Evolutionary conservation across 2,888 invertebrate genomes (phyloP), one percentile per base, ranked within the genome.

Genomic region (Metopia argyrocephala): DNA sequence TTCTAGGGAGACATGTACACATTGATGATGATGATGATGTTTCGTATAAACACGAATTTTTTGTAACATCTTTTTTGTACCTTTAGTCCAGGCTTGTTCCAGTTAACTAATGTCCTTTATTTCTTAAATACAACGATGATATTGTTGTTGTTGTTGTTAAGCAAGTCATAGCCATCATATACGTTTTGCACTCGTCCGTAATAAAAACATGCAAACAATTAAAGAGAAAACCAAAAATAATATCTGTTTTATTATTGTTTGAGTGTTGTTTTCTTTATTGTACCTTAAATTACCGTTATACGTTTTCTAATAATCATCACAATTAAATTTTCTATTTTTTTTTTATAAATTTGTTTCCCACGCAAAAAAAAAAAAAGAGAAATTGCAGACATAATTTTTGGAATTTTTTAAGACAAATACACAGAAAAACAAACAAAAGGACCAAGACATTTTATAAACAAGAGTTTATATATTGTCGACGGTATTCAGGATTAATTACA

Each of bases 251-350:
- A 20, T 46, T 7, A 6, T 5, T 28, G 57, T 25, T 38, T 38
- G 0, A 1, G 9, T 38, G 38, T 38, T 23, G 3, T 3, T 12
- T 7, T 18, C 7, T 12, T 28, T 46, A 20, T 45, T 25, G 12
- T 3, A n/a, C n/a, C n/a, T n/a, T 7, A 27, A 12, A 48, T 66
- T 68, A 78, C 70, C 69, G 69, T 78, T 81, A 74, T 81, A n/a
- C n/a, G 59, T 78, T 81, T 38, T 59, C 50, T 78, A 70, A 74
- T 70, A 75, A 81, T 78, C 78, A 81, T 69, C 64, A 78, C 74
- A 70, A 78, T 61, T 56, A 9, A 54, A 78, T 81, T 80, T 76
- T 80, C 80, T 69, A 64, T 80, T 76, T 78, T 78, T 75, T 74
- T 46, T 45, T 57, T 18, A 25, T 56, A 28, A 65, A 20, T 25